Percentiles rank a stretch among this genome's conserved stretches.
Conservation (phyloP, 2,113 vertebrate genomes). For the Kryptolebias marmoratus region DNA sequence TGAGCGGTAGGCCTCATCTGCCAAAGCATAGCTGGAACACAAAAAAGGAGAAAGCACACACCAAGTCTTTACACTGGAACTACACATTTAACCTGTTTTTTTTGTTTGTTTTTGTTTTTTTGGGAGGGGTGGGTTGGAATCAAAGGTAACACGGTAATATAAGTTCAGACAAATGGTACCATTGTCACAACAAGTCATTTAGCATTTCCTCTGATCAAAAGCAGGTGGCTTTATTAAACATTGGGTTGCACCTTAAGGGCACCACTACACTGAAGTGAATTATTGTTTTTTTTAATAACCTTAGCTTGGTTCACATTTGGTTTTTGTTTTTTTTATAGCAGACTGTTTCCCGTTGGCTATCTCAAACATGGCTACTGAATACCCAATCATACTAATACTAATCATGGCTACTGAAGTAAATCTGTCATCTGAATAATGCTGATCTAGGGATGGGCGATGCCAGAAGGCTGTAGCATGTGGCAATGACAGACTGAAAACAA, state of each 20-base stretch:
- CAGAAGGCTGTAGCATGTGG: not conserved
- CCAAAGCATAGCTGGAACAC: slow-evolving; percentile 91
- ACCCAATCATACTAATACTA: no score
- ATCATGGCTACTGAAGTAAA: not conserved
- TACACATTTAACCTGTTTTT: not conserved
- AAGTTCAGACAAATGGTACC: slow-evolving; percentile 1
- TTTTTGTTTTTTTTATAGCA: slow-evolving; percentile 29
- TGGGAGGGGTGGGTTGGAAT: not conserved
- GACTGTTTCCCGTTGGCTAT: slow-evolving; percentile 19
- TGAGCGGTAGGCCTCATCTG: slow-evolving; percentile 98
- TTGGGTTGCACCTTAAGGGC: slow-evolving; percentile 47
- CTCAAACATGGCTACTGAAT: not conserved
- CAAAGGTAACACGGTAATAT: not conserved
- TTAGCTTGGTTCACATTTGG: slow-evolving; percentile 13
- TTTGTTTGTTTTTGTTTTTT: not conserved
- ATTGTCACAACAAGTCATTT: slow-evolving; percentile 22
- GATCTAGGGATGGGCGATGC: not conserved
- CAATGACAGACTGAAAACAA: not conserved
- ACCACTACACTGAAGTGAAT: slow-evolving; percentile 14
- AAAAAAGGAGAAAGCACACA: slow-evolving; percentile 21
- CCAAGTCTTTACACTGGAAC: not conserved
- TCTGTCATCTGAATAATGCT: not conserved
- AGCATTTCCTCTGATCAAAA: slow-evolving; percentile 51
- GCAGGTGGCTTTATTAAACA: slow-evolving; percentile 50
- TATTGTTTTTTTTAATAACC: slow-evolving; percentile 46